These are phyloP conservation scores for Lasioglossum albipes DNA, from an alignment of 1,140 invertebrate genomes.

Conservation along the genomic window DNA sequence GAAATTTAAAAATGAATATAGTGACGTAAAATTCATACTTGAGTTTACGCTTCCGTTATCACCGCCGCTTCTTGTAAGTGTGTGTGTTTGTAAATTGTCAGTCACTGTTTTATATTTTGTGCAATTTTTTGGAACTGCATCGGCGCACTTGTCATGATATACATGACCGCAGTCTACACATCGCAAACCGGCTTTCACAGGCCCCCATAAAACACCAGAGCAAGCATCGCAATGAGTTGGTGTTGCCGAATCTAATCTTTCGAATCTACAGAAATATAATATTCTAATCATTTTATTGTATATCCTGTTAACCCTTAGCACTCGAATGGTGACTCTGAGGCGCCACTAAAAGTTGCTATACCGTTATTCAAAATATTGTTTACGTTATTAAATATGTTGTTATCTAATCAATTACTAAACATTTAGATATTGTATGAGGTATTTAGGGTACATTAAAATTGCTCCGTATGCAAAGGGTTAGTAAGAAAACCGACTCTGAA, in stretches of 20 bases:
- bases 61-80: conserved; percentile 83
- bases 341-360: too few species aligned
- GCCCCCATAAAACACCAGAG: conserved; percentile 93
- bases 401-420: too few species aligned
- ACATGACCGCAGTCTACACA: conserved; percentile 97
- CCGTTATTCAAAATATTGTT: too few species aligned
- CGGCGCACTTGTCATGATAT: conserved; percentile 96
- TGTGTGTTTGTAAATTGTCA: conserved; percentile 85
- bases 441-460: too few species aligned
- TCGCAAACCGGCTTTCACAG: conserved; percentile 93
- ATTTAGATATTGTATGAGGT: too few species aligned
- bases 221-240: conserved; percentile 96
- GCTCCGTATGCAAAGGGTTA: too few species aligned
- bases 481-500: neutral
- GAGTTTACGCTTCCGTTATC: conserved; percentile 86
- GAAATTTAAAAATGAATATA: neutral
- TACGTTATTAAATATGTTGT: too few species aligned
- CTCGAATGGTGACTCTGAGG: too few species aligned
- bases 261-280: conserved; percentile 83
- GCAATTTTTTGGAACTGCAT: conserved; percentile 94
- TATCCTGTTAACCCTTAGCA: neutral
- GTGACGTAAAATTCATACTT: conserved; percentile 76
- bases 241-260: conserved; percentile 93
- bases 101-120: conserved; percentile 90
- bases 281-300: neutral